A percentile compares a stretch with the other conserved stretches of the same genome.
These are phyloP conservation scores for Drosophila mercatorum DNA, from an alignment of 2,888 invertebrate genomes.

Conservation along the genomic window DNA sequence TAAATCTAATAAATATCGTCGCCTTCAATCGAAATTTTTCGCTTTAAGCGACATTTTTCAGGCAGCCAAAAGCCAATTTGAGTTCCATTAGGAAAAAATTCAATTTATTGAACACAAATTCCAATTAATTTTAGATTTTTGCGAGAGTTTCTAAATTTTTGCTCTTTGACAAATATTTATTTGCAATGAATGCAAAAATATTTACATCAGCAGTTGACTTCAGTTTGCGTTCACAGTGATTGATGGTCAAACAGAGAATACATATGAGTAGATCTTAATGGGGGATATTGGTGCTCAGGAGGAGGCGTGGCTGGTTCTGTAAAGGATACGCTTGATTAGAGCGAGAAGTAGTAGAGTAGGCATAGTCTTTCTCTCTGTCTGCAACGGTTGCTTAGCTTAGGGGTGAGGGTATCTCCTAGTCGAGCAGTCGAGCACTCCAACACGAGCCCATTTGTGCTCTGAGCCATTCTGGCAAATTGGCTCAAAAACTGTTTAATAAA, in stretches of 20 bases:
- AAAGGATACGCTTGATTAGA: too few relatives aligned
- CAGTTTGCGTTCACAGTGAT: neutral
- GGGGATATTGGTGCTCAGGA: too few relatives aligned
- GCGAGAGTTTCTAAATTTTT: neutral
- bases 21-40: neutral
- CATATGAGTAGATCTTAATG: neutral
- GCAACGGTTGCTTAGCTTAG: too few relatives aligned
- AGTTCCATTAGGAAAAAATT: neutral
- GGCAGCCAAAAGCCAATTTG: too few relatives aligned
- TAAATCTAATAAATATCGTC: neutral
- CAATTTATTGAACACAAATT: neutral
- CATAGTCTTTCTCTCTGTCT: too few relatives aligned
- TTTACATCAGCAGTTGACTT: neutral
- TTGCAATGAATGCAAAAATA: neutral
- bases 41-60: neutral
- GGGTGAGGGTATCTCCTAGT: neutral
- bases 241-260: neutral
- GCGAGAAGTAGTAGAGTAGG: too few relatives aligned
- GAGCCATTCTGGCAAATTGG: neutral
- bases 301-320: too few relatives aligned
- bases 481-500: constrained; percentile 11
- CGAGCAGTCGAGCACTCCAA: neutral
- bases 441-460: neutral
- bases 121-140: neutral
- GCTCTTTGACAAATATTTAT: neutral